A percentile compares a stretch with the other conserved stretches of the same genome.
phyloP scores from a whole-genome alignment of 2,113 vertebrate genomes.

The Tyto alba region DNA sequence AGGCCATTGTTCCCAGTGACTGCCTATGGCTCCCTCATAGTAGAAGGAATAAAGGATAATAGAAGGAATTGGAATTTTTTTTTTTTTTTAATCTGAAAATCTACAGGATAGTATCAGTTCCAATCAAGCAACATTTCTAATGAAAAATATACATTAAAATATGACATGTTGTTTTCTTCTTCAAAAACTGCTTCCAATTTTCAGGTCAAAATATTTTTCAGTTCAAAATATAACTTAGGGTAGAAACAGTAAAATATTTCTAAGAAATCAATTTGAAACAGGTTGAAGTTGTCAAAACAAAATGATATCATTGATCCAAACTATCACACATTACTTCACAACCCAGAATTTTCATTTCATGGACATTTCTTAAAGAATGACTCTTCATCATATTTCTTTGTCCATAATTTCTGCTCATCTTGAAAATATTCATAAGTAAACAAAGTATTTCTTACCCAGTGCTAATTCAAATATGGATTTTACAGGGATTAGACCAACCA shows the following conservation, averaged over 20 bases:
- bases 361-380: not conserved
- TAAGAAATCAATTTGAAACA: not conserved
- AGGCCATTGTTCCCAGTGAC: not conserved
- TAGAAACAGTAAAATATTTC: not conserved
- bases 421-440: not conserved
- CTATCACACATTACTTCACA: not conserved
- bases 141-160: not conserved
- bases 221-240: not conserved
- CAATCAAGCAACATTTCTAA: not conserved
- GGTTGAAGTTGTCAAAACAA: not conserved
- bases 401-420: not conserved
- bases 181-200: not conserved
- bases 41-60: not conserved
- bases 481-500: not conserved
- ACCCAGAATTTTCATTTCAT: not conserved
- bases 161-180: not conserved
- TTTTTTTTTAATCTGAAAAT: not conserved
- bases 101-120: not conserved
- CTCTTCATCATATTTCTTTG: not conserved
- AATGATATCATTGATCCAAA: not conserved
- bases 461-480: not conserved
- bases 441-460: not conserved
- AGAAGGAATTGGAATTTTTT: not conserved
- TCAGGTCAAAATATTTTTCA: not conserved
- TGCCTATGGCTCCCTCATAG: not conserved